Evolutionary conservation across 2,113 vertebrate species (phyloP).

Genomic region (Perca fluviatilis): DNA sequence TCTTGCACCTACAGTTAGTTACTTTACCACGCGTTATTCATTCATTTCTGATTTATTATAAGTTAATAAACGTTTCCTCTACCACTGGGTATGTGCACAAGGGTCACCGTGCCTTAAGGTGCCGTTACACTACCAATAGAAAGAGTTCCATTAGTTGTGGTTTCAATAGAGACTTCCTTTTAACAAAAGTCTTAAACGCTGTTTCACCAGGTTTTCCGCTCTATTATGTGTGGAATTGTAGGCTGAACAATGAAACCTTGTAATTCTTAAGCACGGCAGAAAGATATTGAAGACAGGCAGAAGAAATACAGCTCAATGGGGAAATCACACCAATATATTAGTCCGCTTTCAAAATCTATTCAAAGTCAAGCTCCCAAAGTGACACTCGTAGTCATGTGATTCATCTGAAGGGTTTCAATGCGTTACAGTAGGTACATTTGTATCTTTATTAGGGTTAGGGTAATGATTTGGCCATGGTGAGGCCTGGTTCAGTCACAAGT

Average conservation of each 20-base stretch:
- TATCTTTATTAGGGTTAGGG: not conserved
- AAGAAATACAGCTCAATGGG: not conserved
- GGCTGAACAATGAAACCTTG: conserved; percentile 20
- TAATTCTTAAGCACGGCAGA: not conserved
- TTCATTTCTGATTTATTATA: not conserved
- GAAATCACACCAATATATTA: not conserved
- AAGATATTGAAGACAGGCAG: not conserved
- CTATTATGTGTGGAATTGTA: conserved; percentile 34
- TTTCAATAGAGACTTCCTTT: conserved; percentile 25
- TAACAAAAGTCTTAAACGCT: conserved; percentile 18
- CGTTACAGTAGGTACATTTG: not conserved
- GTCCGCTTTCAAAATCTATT: not conserved
- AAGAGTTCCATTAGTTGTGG: conserved; percentile 20
- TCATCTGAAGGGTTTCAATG: not conserved
- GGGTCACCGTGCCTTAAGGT: conserved; percentile 15
- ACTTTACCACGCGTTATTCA: not conserved
- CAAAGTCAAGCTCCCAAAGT: not conserved
- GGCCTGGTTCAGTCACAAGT: not conserved
- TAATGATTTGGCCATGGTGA: not conserved
- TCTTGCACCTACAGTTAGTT: not conserved
- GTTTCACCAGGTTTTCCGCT: conserved; percentile 19
- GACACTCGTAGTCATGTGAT: no score
- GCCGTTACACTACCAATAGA: not conserved
- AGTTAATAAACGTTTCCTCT: not conserved
- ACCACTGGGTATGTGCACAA: not conserved